Base-by-base conservation (phyloP, 2,797 vertebrate genomes). In the Sebastes vulpes region DNA sequence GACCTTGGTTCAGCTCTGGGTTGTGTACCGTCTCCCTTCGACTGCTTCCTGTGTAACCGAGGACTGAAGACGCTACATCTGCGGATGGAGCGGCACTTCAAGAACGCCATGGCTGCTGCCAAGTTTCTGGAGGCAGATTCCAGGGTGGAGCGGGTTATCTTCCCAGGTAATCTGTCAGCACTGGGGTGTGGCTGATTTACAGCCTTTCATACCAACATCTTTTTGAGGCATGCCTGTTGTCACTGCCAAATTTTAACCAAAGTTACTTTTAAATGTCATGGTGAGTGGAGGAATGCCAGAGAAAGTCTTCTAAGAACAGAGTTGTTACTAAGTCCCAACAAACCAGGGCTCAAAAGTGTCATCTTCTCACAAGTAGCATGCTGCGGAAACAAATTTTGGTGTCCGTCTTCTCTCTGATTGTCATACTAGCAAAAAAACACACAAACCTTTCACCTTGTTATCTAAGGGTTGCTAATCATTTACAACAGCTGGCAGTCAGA, bases 31-130 rank as follows among this genome's bases (percentile, higher is more conserved):
- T 99, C 98, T 31, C 97, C 98, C 29, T 96, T 99, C 20, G 98
- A 99, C 90, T 99, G 98, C 67, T 99, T 78, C 94, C 75, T 99
- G 50, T 97, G 97, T 69, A 98, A 95, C 77, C 96, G 98, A 0
- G 98, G 98, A 0, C 92, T 99, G 81, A 99, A 99, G 95, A 99
- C 98, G 0, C 92, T 99, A 1, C 92, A 95, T 5, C 31, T 99
- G 66, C 94, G 98, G 3, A 99, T 99, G 98, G 96, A 96, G 65
- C 96, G 96, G 6, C 98, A 99, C 90, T 99, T 98, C 80, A 95
- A 91, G 75, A 99, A 97, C 0, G 97, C 89, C 0, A 66, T 98
- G 93, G 96, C 95, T 0, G 96, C 93, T 1, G 98, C 98, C 18
- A 90, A 31, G 4, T 98, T 97, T 70, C 94, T 99, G 9, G 96